Evolutionary conservation across 2,797 vertebrate species (phyloP), one percentile per base, ranked within the genome.

Genomic region (Danio albolineatus): DNA sequence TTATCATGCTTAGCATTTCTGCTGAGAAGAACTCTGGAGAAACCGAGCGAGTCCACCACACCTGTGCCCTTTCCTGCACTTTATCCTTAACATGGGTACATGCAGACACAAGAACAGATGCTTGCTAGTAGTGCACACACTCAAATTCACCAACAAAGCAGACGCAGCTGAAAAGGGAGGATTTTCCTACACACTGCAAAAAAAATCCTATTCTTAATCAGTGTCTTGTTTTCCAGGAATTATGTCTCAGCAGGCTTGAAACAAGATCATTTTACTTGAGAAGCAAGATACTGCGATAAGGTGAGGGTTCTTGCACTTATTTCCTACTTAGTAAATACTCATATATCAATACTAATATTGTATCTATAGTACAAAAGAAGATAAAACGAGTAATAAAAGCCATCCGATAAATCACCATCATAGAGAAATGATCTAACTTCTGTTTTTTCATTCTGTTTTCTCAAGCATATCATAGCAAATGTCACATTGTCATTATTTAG

Each of bases 1-100:
- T 70, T 48, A 74, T 70, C 59, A 46, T 48, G 61, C 48, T 71
- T 56, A 65, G 72, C 71, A 56, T 80, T 66, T 86, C 81, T 75
- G 65, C 14, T 19, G 1, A 43, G 10, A 17, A 46, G 51, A n/a
- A 41, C 17, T 12, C 10, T 28, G 5, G 17, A 44, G 21, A 43
- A 79, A 76, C 28, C 7, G n/a, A 69, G 70, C 12, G 76, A 80
- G 80, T 82, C 80, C 80, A 66, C 73, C 19, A 28, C 77, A 84
- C 64, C 82, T 82, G 77, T 74, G 74, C 16, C 73, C 53, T 57
- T 59, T 59, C 53, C 38, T 77, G 66, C 51, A 74, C 65, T 71
- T 78, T 80, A 75, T 80, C 60, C 53, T 64, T 59, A 80, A 78
- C 85, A 86, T 75, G 70, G 67, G 19, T 79, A 9, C 70, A 72